phyloP scores from a whole-genome alignment of 1,140 invertebrate genomes.

The Saccostrea glomerata region DNA sequence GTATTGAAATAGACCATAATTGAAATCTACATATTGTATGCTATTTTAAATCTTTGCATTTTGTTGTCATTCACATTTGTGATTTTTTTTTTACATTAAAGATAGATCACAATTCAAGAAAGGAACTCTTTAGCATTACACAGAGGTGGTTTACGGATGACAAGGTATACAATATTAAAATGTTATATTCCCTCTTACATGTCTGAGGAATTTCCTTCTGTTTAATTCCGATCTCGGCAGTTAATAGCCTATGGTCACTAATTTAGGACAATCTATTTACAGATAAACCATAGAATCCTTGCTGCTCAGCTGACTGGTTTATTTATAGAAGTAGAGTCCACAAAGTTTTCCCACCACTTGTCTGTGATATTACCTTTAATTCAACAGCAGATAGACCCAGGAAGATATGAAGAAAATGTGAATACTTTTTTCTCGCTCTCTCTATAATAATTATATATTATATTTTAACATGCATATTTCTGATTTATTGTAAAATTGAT shows the following conservation, averaged over 20 bases:
- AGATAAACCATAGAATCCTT: conserved; percentile 74
- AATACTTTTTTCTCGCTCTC: not conserved
- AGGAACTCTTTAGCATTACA: conserved; percentile 69
- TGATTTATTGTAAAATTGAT: no score
- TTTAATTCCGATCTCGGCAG: no score
- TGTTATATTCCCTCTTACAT: no score
- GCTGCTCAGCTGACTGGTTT: conserved; percentile 84
- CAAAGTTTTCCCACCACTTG: conserved; percentile 84
- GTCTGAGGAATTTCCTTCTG: no score
- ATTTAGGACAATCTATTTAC: not conserved
- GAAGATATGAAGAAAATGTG: conserved; percentile 63
- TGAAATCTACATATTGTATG: no score
- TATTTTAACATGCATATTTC: no score
- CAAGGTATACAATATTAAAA: conserved; percentile 80
- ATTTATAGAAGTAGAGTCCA: conserved; percentile 86
- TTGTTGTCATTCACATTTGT: no score
- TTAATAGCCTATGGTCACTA: no score
- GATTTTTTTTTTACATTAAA: conserved; percentile 31
- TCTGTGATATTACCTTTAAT: conserved; percentile 82
- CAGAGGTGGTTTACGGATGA: conserved; percentile 84
- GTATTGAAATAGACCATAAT: no score
- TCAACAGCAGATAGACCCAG: conserved; percentile 78
- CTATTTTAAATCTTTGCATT: no score
- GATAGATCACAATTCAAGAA: conserved; percentile 69
- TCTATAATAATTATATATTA: no score